Conservation (phyloP, 2,888 invertebrate species). For the Beris chalybata region DNA sequence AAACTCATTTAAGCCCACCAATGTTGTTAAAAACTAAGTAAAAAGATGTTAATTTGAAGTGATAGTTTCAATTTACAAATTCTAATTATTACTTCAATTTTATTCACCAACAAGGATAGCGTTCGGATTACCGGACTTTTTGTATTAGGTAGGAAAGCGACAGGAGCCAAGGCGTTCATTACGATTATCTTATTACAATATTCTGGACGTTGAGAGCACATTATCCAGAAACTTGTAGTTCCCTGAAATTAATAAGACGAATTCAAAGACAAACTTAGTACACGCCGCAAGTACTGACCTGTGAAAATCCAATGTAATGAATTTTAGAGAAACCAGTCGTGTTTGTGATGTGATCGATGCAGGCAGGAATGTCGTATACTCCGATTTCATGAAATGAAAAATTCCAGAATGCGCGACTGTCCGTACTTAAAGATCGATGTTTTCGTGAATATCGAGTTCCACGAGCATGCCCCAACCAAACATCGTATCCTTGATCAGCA, state of each 20-base stretch:
- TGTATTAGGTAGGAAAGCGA: constrained; percentile 46
- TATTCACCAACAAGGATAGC: constrained; percentile 8
- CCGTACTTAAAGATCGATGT: constrained; percentile 34
- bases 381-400: constrained; percentile 60
- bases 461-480: constrained; percentile 42
- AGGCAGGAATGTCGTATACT: constrained; percentile 60
- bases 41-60: not conserved
- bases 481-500: constrained; percentile 40
- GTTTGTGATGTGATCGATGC: constrained; percentile 57
- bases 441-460: constrained; percentile 41
- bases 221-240: constrained; percentile 50
- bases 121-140: constrained; percentile 32
- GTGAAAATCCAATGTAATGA: constrained; percentile 63
- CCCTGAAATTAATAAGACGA: constrained; percentile 47
- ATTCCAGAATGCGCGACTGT: constrained; percentile 33
- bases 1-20: constrained; percentile 57
- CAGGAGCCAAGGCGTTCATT: constrained; percentile 51
- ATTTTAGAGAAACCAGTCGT: constrained; percentile 56
- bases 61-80: not conserved
- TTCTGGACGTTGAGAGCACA: constrained; percentile 49
- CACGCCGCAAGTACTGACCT: constrained; percentile 33
- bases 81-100: constrained; percentile 17
- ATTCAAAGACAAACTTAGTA: not conserved
- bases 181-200: constrained; percentile 52
- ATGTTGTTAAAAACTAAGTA: not conserved